Base-by-base conservation (phyloP, 1,140 invertebrate genomes). In the Nixonia krombeini region DNA sequence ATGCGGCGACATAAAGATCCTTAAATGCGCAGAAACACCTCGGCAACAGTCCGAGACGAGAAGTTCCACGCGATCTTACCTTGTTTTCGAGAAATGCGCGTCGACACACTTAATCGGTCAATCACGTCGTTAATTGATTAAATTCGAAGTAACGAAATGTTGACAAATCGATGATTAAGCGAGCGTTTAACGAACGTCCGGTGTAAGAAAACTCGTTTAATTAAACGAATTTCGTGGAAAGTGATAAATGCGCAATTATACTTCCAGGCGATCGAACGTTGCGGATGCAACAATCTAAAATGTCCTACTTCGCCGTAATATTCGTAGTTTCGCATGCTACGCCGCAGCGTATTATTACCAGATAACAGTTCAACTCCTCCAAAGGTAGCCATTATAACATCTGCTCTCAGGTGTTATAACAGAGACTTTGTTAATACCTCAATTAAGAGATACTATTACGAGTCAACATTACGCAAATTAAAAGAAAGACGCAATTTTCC, bases 361-460 rank as follows among this genome's bases (percentile, higher is more conserved):
- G 63, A 67, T 67, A 71, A 64, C 57, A 67, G 58, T 13, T 16
- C 33, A 35, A n/a, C n/a, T n/a, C n/a, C 58, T 62, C 41, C 72
- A 70, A 74, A 67, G 57, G 58, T 68, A 51, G 67, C 65, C 64
- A 63, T 73, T 73, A 72, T 65, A 73, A 63, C 47, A 59, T 58
- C 53, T 57, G 44, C 45, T 65, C 56, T 65, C 56, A 56, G 56
- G 67, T 53, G 56, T 63, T 55, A 56, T 70, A 57, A 59, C 41
- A 59, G 41, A 56, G 51, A 53, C 46, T 70, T 53, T 70, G 62
- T 65, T 65, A 61, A 69, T 58, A 63, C 49, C 21, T 63, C 61
- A 59, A 70, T 70, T 64, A 68, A 29, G 37, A 59, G 28, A 47
- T 41, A n/a, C n/a, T n/a, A 44, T 72, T 65, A 68, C 59, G 46